phyloP scores from a whole-genome alignment of 2,888 invertebrate genomes.

The Dicycla oo region DNA sequence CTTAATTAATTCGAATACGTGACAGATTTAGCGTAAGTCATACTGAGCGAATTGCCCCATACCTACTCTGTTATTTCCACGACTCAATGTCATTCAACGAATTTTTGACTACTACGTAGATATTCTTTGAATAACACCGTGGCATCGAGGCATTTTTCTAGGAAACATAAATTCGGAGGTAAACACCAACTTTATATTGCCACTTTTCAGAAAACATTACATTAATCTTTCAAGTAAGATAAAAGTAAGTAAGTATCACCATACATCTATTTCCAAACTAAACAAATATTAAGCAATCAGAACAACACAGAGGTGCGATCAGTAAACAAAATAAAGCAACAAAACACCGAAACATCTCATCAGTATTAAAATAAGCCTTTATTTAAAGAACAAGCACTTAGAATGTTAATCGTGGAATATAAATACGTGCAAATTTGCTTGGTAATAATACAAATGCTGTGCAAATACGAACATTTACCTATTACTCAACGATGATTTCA shows the following conservation, averaged over 20 bases:
- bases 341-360: constrained; percentile 32
- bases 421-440: constrained; percentile 72
- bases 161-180: neutral
- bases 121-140: neutral
- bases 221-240: neutral
- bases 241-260: neutral
- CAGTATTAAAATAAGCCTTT: constrained; percentile 50
- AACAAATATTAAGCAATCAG: constrained; percentile 5
- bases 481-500: constrained; percentile 79
- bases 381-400: constrained; percentile 53
- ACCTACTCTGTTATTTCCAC: too few relatives aligned
- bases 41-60: neutral
- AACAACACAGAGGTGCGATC: constrained; percentile 11
- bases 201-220: neutral
- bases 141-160: neutral
- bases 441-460: constrained; percentile 76
- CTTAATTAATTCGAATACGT: constrained; percentile 1
- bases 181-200: neutral
- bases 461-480: constrained; percentile 77
- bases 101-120: neutral
- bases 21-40: neutral
- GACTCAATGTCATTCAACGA: neutral
- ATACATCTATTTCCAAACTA: neutral
- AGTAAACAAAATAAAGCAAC: constrained; percentile 15
- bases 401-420: constrained; percentile 65